phyloP scores from a whole-genome alignment of 2,888 invertebrate species.

The Ornithoptera alexandrae region DNA sequence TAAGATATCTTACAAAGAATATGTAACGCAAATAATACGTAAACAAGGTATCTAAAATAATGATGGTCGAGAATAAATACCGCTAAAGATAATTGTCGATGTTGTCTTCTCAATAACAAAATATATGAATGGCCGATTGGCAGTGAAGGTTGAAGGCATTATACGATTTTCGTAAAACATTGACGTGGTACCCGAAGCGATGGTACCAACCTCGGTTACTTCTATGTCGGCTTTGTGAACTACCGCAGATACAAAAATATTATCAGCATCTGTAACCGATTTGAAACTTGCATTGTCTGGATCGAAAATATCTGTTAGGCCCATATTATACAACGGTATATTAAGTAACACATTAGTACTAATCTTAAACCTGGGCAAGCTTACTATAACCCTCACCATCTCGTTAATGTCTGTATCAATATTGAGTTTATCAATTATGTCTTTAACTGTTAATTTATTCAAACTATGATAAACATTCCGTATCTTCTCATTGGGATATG shows the following conservation, averaged over 20 bases:
- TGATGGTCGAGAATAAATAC: constrained; percentile 69
- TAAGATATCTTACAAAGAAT: too few relatives aligned
- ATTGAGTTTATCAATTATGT: constrained; percentile 69
- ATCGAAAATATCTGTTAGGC: constrained; percentile 83
- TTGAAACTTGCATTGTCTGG: constrained; percentile 74
- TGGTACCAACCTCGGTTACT: constrained; percentile 86
- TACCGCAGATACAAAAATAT: constrained; percentile 79
- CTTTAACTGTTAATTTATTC: constrained; percentile 59
- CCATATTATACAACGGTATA: constrained; percentile 79
- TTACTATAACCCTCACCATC: constrained; percentile 80
- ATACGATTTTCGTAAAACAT: constrained; percentile 70
- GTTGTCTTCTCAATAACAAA: constrained; percentile 83
- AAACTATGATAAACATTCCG: constrained; percentile 73
- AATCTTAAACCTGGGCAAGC: constrained; percentile 81
- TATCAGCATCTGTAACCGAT: constrained; percentile 68
- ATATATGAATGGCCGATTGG: constrained; percentile 83
- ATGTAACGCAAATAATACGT: too few relatives aligned
- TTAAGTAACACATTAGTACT: constrained; percentile 80
- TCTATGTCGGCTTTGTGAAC: constrained; percentile 86
- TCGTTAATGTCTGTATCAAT: constrained; percentile 67
- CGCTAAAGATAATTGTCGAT: constrained; percentile 81
- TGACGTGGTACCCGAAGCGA: constrained; percentile 81
- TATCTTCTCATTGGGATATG: constrained; percentile 72
- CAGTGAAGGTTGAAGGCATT: constrained; percentile 78
- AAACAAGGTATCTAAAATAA: constrained; percentile 44